Base-by-base conservation (phyloP, 2,888 invertebrate genomes). In the Sesia apiformis region DNA sequence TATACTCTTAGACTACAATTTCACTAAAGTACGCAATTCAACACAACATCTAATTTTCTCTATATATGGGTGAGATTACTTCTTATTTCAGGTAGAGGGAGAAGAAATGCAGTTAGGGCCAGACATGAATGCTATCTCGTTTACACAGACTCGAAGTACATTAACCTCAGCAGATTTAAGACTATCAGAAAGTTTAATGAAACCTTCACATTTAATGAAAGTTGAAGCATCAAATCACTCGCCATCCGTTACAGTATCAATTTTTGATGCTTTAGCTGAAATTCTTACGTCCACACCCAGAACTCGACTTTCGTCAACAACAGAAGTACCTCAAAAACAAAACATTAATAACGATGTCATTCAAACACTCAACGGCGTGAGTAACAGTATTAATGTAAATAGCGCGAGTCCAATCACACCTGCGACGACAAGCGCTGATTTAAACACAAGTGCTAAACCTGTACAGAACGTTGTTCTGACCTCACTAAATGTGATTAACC, bases 181-280 rank as follows among this genome's bases (percentile, higher is more conserved):
- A 76, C 77, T 89, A 62, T 88, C 90, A 61, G 90, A 90, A 71
- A 89, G 87, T 76, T 72, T 87, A 63, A 71, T 77, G 61, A 87
- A 88, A 76, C 73, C 84, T 56, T 81, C 82, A 72, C 89, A 85
- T 62, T 71, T 88, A 58, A 86, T 91, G 78, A 90, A 87, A 69
- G 90, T 91, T 72, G 91, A 91, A 74, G 90, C 90, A 58, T 87
- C 90, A 68, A 81, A 90, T 61, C 89, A 91, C 70, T 90, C 90
- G 66, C 88, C 90, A 61, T 90, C 91, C 66, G 90, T 90, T 66
- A 91, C 91, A 63, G 84, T 91, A 67, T 91, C 91, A 58, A 91
- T 91, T 65, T 91, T 90, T 66, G 91, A 91, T 79, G 91, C 91
- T 74, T 72, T 91, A 75, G 90, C 91, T 73, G 91, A 91, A 62